Base-by-base conservation (phyloP, 2,888 invertebrate species). In the Pollenia labialis region DNA sequence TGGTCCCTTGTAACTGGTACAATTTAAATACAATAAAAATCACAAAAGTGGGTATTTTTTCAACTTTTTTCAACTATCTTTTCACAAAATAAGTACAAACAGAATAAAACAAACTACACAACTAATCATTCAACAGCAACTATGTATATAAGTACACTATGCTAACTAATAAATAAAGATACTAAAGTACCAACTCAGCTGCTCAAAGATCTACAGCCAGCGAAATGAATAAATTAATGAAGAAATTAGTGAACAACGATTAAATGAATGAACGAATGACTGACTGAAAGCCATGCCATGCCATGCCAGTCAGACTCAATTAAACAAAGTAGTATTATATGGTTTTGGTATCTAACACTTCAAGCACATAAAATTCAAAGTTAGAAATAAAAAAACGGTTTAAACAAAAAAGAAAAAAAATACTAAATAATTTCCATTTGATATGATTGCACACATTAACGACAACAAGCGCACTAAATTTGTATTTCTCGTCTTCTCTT, bases 321-420 rank as follows among this genome's bases (percentile, higher is more conserved):
- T 85, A 81, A 85, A 71, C 76, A 81, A 68, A 76, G 71, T 54
- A 54, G 42, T 54, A 81, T 77, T 71, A 81, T 81, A 81, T 54
- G 85, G 76, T 72, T 81, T 72, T 81, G 40, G 52, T 71, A 18
- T 32, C 62, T 12, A 54, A 40, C 52, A 60, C 50, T 79, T n/a
- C 9, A 14, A 77, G 48, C 56, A 18, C 16, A 46, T 46, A 56
- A 77, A 77, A 23, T 54, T 66, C 46, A 56, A 66, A 77, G 56
- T 56, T 32, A 32, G 23, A n/a, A 23, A 18, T 18, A 32, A 32
- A 46, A 16, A 77, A 66, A 56, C 16, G 46, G n/a, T 54, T 46
- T 46, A 16, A 58, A 58, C 23, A 12, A 54, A 64, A 76, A 76
- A 16, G 42, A 62, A 75, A 75, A 66, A 68, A 48, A 11, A 60